phyloP scores from a whole-genome alignment of 2,888 invertebrate species.

The Sarcophaga rosellei region DNA sequence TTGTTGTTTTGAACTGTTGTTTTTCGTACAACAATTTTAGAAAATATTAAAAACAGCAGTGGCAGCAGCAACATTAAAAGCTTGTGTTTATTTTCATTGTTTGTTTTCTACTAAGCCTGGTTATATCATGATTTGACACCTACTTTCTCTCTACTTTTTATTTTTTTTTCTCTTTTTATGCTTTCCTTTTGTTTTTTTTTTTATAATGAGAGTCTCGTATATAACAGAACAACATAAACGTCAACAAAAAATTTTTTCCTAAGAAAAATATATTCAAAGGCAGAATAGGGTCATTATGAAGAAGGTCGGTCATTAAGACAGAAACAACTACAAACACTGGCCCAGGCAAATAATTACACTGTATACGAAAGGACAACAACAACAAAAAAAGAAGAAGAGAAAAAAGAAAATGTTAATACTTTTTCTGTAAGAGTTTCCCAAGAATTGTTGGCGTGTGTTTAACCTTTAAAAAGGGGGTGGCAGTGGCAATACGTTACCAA shows the following conservation, averaged over 20 bases:
- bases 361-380: not conserved
- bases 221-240: slow-evolving; percentile 23
- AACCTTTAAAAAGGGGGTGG: not conserved
- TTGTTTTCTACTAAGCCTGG: slow-evolving; percentile 6
- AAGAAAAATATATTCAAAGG: slow-evolving; percentile 2
- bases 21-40: not conserved
- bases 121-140: slow-evolving; percentile 53
- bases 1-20: not conserved
- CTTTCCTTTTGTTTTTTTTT: not conserved
- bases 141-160: not conserved
- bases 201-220: not conserved
- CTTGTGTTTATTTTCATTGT: slow-evolving; percentile 8
- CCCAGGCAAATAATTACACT: not conserved
- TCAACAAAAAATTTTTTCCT: not conserved
- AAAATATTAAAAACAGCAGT: slow-evolving; percentile 23
- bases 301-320: not conserved
- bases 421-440: not conserved
- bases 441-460: not conserved
- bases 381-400: not conserved
- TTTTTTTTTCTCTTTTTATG: slow-evolving; percentile 8
- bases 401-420: not conserved
- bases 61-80: not conserved
- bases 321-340: not conserved
- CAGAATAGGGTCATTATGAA: slow-evolving; percentile 13
- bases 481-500: no score